These are phyloP conservation scores for Eupsittula cactorum DNA, from an alignment of 2,113 vertebrate species.

Conservation along the genomic window DNA sequence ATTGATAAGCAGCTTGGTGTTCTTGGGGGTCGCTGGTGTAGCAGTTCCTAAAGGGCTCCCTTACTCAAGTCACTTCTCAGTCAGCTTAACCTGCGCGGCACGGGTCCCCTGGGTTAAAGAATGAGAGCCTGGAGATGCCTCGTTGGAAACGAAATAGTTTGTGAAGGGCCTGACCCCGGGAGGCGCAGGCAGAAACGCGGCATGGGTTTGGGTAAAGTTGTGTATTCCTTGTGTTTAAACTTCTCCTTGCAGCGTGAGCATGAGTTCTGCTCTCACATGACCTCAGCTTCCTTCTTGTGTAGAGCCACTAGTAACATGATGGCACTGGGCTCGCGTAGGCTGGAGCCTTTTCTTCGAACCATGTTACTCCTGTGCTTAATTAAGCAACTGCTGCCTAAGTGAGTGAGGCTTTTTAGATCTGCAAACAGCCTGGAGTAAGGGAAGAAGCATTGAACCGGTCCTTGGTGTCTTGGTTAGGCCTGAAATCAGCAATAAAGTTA, in stretches of 20 bases:
- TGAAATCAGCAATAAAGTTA: background rate
- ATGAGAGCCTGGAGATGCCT: background rate
- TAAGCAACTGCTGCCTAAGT: background rate
- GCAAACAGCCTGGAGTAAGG: background rate
- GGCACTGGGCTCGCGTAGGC: fast-evolving
- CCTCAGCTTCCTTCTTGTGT: conserved; percentile 22
- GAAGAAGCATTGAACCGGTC: background rate
- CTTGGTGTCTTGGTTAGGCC: background rate
- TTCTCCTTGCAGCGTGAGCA: background rate
- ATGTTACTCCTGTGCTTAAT: background rate
- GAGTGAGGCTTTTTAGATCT: background rate
- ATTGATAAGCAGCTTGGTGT: background rate
- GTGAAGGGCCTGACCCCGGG: background rate
- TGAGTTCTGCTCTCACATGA: conserved; percentile 54
- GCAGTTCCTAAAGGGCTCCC: background rate
- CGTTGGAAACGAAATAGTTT: background rate
- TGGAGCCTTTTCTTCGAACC: background rate
- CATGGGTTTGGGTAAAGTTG: background rate
- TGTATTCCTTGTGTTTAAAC: background rate
- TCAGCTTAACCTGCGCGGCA: background rate
- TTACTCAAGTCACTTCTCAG: background rate
- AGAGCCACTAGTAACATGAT: conserved; percentile 4
- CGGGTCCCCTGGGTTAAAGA: fast-evolving
- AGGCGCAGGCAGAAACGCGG: background rate
- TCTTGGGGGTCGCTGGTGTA: background rate